phyloP scores from a whole-genome alignment of 2,888 invertebrate genomes.

The Timema cristinae region DNA sequence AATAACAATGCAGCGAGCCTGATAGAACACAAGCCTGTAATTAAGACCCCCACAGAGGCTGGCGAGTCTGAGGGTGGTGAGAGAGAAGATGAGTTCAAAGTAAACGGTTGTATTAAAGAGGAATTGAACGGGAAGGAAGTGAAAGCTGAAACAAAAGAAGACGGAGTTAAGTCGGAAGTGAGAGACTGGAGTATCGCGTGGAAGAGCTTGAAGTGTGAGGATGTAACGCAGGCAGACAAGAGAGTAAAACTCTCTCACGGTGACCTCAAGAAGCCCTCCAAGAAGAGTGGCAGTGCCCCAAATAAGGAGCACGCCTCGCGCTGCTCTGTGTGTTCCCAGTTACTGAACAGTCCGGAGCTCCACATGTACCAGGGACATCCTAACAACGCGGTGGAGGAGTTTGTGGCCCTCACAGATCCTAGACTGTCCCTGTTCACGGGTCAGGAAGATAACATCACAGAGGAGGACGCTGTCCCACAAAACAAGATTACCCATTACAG shows the following conservation, averaged over 20 bases:
- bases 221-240: constrained; percentile 20
- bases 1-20: too few species aligned
- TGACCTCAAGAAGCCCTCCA: not conserved
- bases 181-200: too few species aligned
- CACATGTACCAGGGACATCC: constrained; percentile 69
- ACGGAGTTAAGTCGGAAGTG: constrained; percentile 10
- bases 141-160: constrained; percentile 14
- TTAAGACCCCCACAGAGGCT: too few species aligned
- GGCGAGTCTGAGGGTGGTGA: not conserved
- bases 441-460: constrained; percentile 50
- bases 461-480: constrained; percentile 55
- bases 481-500: constrained; percentile 55
- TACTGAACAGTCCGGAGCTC: constrained; percentile 48
- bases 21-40: too few species aligned
- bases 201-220: too few species aligned
- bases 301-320: constrained; percentile 32
- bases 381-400: constrained; percentile 70
- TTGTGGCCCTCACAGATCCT: constrained; percentile 68
- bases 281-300: not conserved
- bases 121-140: constrained; percentile 19
- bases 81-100: constrained; percentile 3
- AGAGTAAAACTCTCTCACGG: constrained; percentile 21
- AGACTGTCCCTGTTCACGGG: constrained; percentile 69
- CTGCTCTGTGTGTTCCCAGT: constrained; percentile 51
- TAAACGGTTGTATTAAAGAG: not conserved